Conservation (phyloP, 1,140 invertebrate genomes). For the Procambarus virginalis region DNA sequence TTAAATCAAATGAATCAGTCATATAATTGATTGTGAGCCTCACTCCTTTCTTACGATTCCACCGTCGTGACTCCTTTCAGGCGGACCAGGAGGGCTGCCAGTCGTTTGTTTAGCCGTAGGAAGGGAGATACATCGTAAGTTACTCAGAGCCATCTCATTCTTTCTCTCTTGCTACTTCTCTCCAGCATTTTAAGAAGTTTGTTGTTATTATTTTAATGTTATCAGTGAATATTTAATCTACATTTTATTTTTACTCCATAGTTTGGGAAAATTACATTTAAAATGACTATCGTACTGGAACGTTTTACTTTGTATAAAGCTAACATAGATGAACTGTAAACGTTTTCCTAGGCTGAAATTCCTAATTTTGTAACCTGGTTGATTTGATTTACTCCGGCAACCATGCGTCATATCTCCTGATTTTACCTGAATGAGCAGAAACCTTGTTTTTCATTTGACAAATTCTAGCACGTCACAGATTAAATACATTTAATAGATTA, state of each 20-base stretch:
- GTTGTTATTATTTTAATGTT: not conserved
- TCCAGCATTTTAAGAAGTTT: not conserved
- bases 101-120: constrained; percentile 61
- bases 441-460: not conserved
- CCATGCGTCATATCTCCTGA: not conserved
- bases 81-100: constrained; percentile 56
- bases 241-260: not conserved
- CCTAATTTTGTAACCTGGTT: not conserved
- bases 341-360: not conserved
- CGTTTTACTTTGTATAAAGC: not conserved
- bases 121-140: constrained; percentile 62
- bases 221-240: not conserved
- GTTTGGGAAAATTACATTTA: not conserved
- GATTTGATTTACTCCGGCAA: not conserved
- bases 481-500: not conserved
- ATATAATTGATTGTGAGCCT: constrained; percentile 31
- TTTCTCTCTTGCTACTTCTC: constrained; percentile 3
- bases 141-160: constrained; percentile 25
- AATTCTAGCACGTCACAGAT: not conserved
- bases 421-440: not conserved
- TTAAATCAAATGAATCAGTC: not conserved
- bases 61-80: constrained; percentile 61
- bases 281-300: not conserved
- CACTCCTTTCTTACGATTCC: constrained; percentile 39
- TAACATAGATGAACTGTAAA: not conserved